Evolutionary conservation across 2,888 invertebrate species (phyloP), one percentile per base, ranked within the genome.

Genomic region (Agrochola lychnidis): DNA sequence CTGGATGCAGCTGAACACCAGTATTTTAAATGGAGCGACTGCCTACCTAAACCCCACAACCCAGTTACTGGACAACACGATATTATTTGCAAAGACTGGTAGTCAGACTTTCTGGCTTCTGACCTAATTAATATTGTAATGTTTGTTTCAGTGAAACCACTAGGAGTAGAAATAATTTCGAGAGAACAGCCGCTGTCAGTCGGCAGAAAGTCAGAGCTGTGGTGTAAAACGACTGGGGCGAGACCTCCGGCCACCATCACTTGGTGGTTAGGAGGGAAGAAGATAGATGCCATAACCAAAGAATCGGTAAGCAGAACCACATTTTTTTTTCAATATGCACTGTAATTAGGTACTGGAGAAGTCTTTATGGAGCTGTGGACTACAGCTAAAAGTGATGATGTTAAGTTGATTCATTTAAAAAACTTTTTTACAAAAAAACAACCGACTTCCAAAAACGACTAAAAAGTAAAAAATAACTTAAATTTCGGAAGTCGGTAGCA

Each of bases 161-260:
- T 98, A 81, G 97, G 97, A 76, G 98, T 98, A 82, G 98, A 98
- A 92, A 98, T 99, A 89, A 95, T 98, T 85, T 98, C 98, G 89
- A 98, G 98, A 92, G 98, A 98, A 91, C 98, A 98, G 89, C 98
- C 99, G 0, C 96, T 99, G 83, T 98, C 99, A 45, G 98, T 98
- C 4, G 98, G 98, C 86, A 97, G 98, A 89, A 97, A 97, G 91
- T 98, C 98, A 88, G 98, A 98, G 91, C 97, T 99, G 80, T 98
- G 98, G 91, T 99, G 99, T 92, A 98, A 98, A 93, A 98, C 98
- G 0, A 97, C 97, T 70, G 99, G 99, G 22, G 99, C 99, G 7
- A 96, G 98, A 81, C 99, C 99, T 1, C 98, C 99, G 0, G 98
- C 99, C 0, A 98, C 97, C 89, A 97, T 99, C 80, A 97, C 98